Percentiles rank a stretch among this genome's conserved stretches.
Evolutionary conservation across 2,797 vertebrate genomes (phyloP).

Genomic region (Acrossocheilus wenchowensis): DNA sequence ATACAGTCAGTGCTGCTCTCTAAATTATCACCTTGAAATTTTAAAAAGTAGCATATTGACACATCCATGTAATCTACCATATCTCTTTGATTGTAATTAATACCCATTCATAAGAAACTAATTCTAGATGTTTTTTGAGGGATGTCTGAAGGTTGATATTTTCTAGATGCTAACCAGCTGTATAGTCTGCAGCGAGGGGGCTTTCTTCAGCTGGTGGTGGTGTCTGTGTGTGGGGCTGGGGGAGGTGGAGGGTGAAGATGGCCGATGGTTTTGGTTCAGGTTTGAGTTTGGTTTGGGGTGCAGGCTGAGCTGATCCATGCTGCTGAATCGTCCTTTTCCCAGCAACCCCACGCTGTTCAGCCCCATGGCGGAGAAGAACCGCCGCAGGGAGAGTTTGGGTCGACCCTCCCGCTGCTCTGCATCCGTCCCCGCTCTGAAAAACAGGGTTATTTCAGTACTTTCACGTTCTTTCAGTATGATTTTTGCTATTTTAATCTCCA

Average conservation of each 20-base stretch:
- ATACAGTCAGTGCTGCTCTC: neutral
- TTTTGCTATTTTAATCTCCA: neutral
- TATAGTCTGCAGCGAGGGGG: constrained; percentile 80
- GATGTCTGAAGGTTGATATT: neutral
- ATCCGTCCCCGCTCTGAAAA: constrained; percentile 54
- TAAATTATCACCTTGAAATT: neutral
- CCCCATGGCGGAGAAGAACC: constrained; percentile 84
- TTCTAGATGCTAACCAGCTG: constrained; percentile 67
- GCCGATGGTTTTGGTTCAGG: neutral
- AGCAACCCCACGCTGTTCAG: constrained; percentile 78
- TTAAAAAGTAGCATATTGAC: neutral
- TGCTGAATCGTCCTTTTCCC: constrained; percentile 80
- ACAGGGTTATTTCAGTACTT: neutral
- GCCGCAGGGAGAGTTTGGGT: constrained; percentile 79
- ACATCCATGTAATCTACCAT: neutral
- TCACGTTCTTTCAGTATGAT: neutral
- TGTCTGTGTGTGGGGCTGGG: constrained; percentile 71
- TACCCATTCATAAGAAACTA: neutral
- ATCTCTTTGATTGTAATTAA: neutral
- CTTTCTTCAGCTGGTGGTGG: constrained; percentile 77
- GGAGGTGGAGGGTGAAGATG: constrained; percentile 48
- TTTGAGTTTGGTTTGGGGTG: constrained; percentile 48
- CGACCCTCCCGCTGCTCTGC: constrained; percentile 69
- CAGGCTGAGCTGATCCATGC: constrained; percentile 81
- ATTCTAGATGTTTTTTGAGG: neutral